A percentile compares a stretch with the other conserved stretches of the same genome.
Evolutionary conservation across 1,140 invertebrate genomes (phyloP).

Genomic region (Sinella curviseta): DNA sequence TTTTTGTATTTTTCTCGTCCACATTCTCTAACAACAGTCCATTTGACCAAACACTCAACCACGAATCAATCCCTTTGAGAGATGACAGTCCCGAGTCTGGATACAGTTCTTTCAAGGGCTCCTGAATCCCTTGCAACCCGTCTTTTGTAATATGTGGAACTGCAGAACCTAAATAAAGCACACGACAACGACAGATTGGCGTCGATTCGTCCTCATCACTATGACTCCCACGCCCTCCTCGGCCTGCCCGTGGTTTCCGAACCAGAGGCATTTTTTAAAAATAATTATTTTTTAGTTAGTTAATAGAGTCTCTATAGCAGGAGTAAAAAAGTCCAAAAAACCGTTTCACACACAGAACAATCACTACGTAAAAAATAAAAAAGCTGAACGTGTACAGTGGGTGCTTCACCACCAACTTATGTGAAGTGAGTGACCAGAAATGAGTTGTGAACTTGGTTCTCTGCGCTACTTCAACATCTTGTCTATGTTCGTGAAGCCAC

Average conservation of each 20-base stretch:
- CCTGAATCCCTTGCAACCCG: constrained; percentile 95
- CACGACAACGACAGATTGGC: constrained; percentile 91
- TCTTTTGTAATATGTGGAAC: constrained; percentile 97
- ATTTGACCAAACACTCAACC: constrained; percentile 96
- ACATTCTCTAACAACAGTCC: constrained; percentile 94
- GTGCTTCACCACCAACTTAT: constrained; percentile 22
- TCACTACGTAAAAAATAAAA: background rate
- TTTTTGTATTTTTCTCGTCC: constrained; percentile 89
- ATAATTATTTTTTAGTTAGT: background rate
- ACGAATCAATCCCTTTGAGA: constrained; percentile 91
- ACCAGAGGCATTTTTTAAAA: constrained; percentile 46
- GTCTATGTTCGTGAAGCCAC: background rate
- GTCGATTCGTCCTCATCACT: constrained; percentile 63
- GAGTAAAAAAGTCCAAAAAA: background rate
- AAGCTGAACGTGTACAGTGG: background rate
- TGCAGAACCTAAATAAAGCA: constrained; percentile 95
- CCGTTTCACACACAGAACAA: background rate
- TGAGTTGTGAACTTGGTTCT: constrained; percentile 7
- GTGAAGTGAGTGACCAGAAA: constrained; percentile 26
- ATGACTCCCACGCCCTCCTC: constrained; percentile 36
- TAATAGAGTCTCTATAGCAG: background rate
- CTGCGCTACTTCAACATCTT: constrained; percentile 12
- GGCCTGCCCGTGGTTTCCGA: constrained; percentile 36
- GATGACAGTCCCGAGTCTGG: constrained; percentile 83
- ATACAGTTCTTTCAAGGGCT: constrained; percentile 93